Base-by-base conservation (phyloP, 2,888 invertebrate species). In the Tetheella fluctuosa region DNA sequence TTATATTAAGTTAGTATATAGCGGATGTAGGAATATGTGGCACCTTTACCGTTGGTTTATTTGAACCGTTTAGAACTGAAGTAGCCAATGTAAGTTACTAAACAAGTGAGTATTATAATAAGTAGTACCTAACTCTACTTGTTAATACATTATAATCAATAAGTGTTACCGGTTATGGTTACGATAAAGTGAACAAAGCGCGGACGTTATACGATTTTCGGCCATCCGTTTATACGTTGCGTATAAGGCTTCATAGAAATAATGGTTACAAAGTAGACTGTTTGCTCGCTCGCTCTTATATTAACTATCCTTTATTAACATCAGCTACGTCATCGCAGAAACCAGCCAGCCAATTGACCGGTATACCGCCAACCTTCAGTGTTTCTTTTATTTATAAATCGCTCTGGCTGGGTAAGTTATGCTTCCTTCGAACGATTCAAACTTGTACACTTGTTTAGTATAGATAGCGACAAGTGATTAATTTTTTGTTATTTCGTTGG, bases 311-410 rank as follows among this genome's bases (percentile, higher is more conserved):
- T 79, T 80, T 81, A 79, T 81, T 71, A 85, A 70, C 79, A 64
- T 70, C 68, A 76, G 79, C 83, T 86, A 89, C 93, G 93, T 93
- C 92, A 92, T 83, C 88, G 90, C 90, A 90, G 88, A 88, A 90
- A 91, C 91, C 90, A 91, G 89, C 89, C 90, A 91, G 88, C 91
- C 93, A 90, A 91, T 91, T 92, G 92, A 91, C 93, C 93, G 89
- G 92, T 91, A 90, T 90, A 91, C 88, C 84, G 91, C 86, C 91
- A 93, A 91, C 92, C 92, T 93, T 92, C 92, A 91, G 91, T 92
- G 92, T 91, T 92, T 91, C 84, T 89, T 90, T 92, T 91, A 91
- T 91, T 91, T 92, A 89, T 91, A 91, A 89, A 91, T 90, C 87
- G 91, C 90, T 90, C 82, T 83, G 88, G 79, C 84, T 86, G 85